These are phyloP conservation scores for Eremophila alpestris DNA, from an alignment of 2,797 vertebrate genomes.

Conservation along the genomic window DNA sequence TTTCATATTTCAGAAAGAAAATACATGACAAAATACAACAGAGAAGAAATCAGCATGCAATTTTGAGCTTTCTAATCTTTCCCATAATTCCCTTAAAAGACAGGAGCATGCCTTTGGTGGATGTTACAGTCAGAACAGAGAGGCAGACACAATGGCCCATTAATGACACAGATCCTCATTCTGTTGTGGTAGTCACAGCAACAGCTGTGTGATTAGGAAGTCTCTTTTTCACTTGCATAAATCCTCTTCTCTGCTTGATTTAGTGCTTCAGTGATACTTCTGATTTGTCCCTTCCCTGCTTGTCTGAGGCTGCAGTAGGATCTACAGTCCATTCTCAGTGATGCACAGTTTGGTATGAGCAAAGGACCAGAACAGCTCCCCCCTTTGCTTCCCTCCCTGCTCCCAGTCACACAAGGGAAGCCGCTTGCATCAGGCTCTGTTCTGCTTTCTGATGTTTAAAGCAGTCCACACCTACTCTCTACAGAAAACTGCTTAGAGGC, in stretches of 20 bases:
- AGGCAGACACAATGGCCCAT: background rate
- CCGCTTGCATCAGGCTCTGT: background rate
- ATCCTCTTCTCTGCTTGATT: background rate
- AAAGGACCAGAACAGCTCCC: background rate
- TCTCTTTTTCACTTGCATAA: background rate
- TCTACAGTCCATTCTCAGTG: background rate
- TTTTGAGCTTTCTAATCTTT: background rate
- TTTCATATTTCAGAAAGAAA: background rate
- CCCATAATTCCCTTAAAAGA: background rate
- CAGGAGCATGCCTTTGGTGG: background rate
- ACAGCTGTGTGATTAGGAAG: background rate
- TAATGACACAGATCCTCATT: background rate
- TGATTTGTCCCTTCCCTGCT: background rate
- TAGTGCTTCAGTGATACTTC: background rate
- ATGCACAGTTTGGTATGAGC: background rate
- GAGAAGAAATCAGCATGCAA: background rate
- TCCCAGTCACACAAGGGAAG: background rate
- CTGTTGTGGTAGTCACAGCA: background rate
- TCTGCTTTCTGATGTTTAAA: background rate
- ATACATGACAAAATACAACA: background rate
- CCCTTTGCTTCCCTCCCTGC: background rate
- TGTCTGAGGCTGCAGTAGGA: background rate
- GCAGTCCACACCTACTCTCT: background rate
- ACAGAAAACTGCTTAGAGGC: background rate
- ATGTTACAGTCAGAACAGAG: background rate